phyloP scores from a whole-genome alignment of 2,888 invertebrate species.

The Oscheius sp. region DNA sequence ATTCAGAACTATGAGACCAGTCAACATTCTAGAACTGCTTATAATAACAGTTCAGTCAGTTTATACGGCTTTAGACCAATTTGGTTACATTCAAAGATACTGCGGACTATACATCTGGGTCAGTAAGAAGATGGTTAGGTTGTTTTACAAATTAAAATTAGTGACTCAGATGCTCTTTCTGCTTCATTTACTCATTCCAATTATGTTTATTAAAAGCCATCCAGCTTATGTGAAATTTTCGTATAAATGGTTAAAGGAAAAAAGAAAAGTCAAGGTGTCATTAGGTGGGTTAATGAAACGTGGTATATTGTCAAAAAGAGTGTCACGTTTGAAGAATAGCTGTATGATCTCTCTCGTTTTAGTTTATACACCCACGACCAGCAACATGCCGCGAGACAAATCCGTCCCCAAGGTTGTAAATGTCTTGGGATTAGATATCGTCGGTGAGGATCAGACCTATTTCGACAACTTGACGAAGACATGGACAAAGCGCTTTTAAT shows the following conservation, averaged over 20 bases:
- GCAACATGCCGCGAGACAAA: not conserved
- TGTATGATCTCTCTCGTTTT: not conserved
- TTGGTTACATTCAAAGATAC: not conserved
- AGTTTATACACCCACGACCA: not conserved
- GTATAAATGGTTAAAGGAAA: not conserved
- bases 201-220: slow-evolving; percentile 11
- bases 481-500: slow-evolving; percentile 14
- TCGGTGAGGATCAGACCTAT: slow-evolving; percentile 12
- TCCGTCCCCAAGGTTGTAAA: slow-evolving; percentile 20
- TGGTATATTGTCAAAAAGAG: not conserved
- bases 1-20: slow-evolving; percentile 10
- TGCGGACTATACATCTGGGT: not conserved
- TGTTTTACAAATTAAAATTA: not conserved
- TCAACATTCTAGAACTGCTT: not conserved
- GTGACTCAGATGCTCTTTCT: not conserved
- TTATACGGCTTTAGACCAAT: not conserved
- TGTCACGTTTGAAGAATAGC: no score
- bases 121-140: not conserved
- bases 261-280: not conserved
- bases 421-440: slow-evolving; percentile 21
- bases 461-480: slow-evolving; percentile 14
- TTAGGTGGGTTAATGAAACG: not conserved
- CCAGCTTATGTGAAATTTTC: not conserved
- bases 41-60: not conserved
- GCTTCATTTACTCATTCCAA: not conserved